Evolutionary conservation across 2,797 vertebrate species (phyloP).

Genomic region (Gila robusta): DNA sequence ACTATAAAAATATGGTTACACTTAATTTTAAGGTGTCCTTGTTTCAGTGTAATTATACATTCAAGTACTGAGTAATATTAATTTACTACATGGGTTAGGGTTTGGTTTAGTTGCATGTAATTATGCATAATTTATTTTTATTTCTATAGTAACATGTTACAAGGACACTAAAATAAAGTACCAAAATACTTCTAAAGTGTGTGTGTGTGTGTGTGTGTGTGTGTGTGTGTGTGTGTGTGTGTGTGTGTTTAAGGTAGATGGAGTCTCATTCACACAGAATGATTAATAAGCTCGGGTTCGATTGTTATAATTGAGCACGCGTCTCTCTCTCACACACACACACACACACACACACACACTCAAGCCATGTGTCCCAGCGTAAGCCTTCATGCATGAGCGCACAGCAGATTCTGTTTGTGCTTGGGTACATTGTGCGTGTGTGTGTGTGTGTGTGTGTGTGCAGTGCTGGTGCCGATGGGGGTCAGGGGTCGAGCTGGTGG

Average conservation of each 20-base stretch:
- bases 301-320: conserved; percentile 29
- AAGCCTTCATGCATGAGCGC: conserved; percentile 49
- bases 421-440: conserved; percentile 56
- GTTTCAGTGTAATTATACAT: not conserved
- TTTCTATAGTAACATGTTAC: not conserved
- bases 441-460: conserved; percentile 51
- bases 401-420: conserved; percentile 54
- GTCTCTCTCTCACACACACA: conserved; percentile 13
- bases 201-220: no score
- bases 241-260: not conserved
- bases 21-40: not conserved
- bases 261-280: conserved; percentile 16
- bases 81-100: not conserved
- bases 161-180: not conserved
- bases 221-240: not conserved
- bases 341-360: conserved; percentile 12
- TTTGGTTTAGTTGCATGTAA: no score
- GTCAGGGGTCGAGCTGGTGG: conserved; percentile 24
- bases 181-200: no score
- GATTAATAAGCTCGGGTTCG: conserved; percentile 32
- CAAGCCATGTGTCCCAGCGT: conserved; percentile 21
- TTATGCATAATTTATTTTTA: no score
- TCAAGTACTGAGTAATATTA: not conserved
- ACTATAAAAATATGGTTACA: not conserved
- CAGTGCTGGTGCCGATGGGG: conserved; percentile 57